These are phyloP conservation scores for Ammodytes marinus DNA, from an alignment of 2,113 vertebrate species.

Conservation along the genomic window DNA sequence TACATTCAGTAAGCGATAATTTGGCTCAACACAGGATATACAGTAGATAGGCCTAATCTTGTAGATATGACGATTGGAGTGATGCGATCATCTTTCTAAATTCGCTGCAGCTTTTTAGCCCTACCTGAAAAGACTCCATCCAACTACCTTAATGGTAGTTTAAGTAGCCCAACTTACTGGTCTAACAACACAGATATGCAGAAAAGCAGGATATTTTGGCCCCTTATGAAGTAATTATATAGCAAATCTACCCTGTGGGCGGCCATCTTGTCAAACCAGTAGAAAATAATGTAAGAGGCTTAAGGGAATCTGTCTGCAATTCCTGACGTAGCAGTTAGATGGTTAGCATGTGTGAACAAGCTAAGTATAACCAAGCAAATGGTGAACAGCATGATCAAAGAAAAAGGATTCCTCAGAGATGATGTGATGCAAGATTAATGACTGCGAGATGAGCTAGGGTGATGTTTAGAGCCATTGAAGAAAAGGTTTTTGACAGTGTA, in stretches of 20 bases:
- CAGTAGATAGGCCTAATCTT: too few species aligned
- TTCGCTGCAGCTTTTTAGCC: neutral
- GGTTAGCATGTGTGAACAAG: slow-evolving; percentile 1
- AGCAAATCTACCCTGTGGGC: neutral
- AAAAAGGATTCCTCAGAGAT: neutral
- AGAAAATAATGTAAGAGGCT: neutral
- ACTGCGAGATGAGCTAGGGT: neutral
- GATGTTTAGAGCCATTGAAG: neutral
- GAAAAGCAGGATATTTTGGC: neutral
- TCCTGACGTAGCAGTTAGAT: neutral
- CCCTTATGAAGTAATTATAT: neutral
- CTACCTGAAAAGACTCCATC: neutral
- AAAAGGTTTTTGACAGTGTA: neutral
- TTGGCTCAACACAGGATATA: too few species aligned
- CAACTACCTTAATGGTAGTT: neutral
- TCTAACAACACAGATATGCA: too few species aligned
- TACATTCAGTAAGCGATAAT: neutral
- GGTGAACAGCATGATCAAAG: slow-evolving; percentile 3
- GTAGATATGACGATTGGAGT: neutral
- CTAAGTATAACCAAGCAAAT: neutral
- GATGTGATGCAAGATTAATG: slow-evolving; percentile 36
- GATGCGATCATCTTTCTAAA: neutral
- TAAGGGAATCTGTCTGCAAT: neutral
- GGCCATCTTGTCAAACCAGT: neutral
- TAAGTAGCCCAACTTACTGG: neutral